Conservation (phyloP, 2,113 vertebrate genomes). For the Cichladusa arquata region DNA sequence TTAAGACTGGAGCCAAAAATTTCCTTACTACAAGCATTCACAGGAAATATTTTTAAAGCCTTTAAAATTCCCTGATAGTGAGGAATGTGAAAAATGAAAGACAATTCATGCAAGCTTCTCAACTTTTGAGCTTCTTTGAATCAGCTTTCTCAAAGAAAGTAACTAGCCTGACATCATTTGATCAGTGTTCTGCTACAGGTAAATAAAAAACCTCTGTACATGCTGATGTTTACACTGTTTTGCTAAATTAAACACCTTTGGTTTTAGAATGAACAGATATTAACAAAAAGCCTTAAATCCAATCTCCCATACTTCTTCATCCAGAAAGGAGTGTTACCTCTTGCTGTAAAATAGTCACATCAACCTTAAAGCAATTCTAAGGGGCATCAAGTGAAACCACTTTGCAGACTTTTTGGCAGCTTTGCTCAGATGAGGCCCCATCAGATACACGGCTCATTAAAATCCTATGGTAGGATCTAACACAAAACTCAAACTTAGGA, state of each 20-base stretch:
- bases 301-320: background rate
- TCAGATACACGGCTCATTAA: background rate
- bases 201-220: background rate
- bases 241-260: background rate
- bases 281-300: background rate
- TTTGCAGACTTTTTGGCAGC: background rate
- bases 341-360: background rate
- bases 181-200: background rate
- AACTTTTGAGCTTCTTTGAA: background rate
- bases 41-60: background rate
- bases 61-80: background rate
- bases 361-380: background rate
- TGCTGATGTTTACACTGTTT: fast-evolving
- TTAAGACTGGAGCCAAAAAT: background rate
- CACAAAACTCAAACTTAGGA: background rate
- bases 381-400: background rate
- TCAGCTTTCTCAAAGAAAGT: background rate
- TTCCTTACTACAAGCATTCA: background rate
- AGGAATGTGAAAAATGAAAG: slow-evolving; percentile 3
- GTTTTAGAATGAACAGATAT: background rate
- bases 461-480: background rate
- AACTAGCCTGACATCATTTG: background rate
- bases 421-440: background rate
- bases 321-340: background rate
- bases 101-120: background rate